Base-by-base conservation (phyloP, 2,888 invertebrate species). In the Drosophila prolongata region DNA sequence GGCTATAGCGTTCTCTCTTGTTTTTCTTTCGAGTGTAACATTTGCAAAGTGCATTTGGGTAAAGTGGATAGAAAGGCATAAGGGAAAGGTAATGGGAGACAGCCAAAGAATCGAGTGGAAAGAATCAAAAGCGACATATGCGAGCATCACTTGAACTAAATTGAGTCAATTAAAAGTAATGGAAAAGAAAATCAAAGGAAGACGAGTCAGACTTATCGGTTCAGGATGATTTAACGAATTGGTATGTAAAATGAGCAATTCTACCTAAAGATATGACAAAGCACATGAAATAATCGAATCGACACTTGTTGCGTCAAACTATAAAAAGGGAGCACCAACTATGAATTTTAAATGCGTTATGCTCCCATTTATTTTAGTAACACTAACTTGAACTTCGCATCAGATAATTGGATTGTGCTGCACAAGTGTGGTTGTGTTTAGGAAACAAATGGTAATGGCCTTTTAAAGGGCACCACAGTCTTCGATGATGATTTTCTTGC, bases 121-220 rank as follows among this genome's bases (percentile, higher is more conserved):
- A 30, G 64, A 64, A 65, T 62, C 62, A 49, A 65, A 16, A 61
- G 60, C 64, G 50, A 64, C 61, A 50, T 38, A 44, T 37, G 43
- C 34, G 46, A 61, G 61, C 59, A 61, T 38, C 65, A 24, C 65
- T 54, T 44, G 54, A 65, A 47, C 46, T 34, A 47, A 66, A 66
- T 66, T 66, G 54, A 65, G 54, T 65, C 65, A 66, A 66, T 66
- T 65, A 65, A 65, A 64, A 47, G 38, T 42, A 66, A 66, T 54
- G 54, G 40, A 34, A 11, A 70, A 27, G 49, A 27, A 64, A 65
- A 47, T 47, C 46, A 44, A 64, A 66, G 38, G 16, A 44, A 35
- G 53, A 35, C 54, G 46, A 66, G 46, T 65, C 65, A 37, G 52
- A 16, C 19, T 34, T 14, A 13, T 1, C 10, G 8, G 13, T 1